Evolutionary conservation across 2,888 invertebrate genomes (phyloP), one percentile per base, ranked within the genome.

Genomic region (Tetranychus piercei): DNA sequence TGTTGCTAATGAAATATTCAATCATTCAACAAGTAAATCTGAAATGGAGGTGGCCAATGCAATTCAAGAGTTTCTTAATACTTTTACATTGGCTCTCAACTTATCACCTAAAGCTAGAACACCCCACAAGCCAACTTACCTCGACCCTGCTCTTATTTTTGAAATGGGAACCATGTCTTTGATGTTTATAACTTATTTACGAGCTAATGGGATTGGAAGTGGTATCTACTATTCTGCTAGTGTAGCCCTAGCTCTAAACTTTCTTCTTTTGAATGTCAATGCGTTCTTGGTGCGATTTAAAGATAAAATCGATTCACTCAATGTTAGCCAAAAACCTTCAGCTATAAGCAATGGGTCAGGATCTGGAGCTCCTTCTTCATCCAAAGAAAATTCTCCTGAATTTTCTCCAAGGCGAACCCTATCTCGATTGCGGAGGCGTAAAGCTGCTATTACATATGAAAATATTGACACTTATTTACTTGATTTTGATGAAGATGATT

Each of bases 401-500:
- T 45, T 74, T n/a, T 74, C 74, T 1, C 74, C 74, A 18, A 72
- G 74, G 18, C 65, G 74, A 43, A 67, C 44, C 18, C 67, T 74
- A 6, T 74, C 74, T 44, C 34, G 74, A 23, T 43, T 74, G 7
- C 65, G 74, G 7, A 65, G 74, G 65, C 74, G 74, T 23, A 74
- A 74, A 71, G 74, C 74, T 65, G 74, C 74, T 66, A 74, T 74
- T 20, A 74, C 67, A 72, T 74, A 74, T 44, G 74, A 71, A 5
- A 70, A 74, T 23, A 74, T 71, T 34, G 71, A 71, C 20, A 34
- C 20, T 45, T 23, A 69, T 69, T n/a, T 71, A 18, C 34, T 74
- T 20, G 73, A 75, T 72, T 55, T 73, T 15, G 34, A 34, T 71
- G 75, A 75, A 34, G 73, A 75, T 69, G 75, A 75, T 73, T 73